Conservation (phyloP, 2,888 invertebrate species). For the Drosophila putrida region DNA sequence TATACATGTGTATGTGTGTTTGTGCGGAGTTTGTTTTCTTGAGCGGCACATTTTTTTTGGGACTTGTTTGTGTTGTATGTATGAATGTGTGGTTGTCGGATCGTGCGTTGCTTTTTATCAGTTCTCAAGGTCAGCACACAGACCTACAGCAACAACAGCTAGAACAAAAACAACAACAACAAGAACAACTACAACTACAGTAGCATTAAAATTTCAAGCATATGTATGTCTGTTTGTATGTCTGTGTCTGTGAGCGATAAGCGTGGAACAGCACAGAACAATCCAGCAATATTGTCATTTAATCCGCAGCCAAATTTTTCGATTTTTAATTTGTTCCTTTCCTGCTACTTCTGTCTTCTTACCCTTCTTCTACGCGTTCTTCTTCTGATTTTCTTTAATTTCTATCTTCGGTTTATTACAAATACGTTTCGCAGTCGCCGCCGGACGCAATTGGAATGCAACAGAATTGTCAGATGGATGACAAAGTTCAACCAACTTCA, state of each 20-base stretch:
- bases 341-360: no score
- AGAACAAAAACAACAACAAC: no score
- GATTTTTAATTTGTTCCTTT: constrained; percentile 13
- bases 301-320: constrained; percentile 26
- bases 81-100: no score
- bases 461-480: constrained; percentile 7
- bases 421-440: background rate
- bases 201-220: constrained; percentile 15
- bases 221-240: background rate
- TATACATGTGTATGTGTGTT: background rate
- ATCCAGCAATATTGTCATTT: constrained; percentile 14
- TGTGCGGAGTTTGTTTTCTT: constrained; percentile 39
- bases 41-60: constrained; percentile 42
- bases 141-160: background rate
- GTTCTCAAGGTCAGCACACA: constrained; percentile 49
- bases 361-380: background rate
- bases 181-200: constrained; percentile 2
- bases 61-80: constrained; percentile 46
- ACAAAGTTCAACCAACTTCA: constrained; percentile 30
- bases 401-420: constrained; percentile 11
- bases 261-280: constrained; percentile 24
- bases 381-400: background rate
- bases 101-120: constrained; percentile 53
- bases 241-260: constrained; percentile 30
- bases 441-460: constrained; percentile 12